Evolutionary conservation across 2,888 invertebrate species (phyloP).

Genomic region (Malthinus seriepunctatus): DNA sequence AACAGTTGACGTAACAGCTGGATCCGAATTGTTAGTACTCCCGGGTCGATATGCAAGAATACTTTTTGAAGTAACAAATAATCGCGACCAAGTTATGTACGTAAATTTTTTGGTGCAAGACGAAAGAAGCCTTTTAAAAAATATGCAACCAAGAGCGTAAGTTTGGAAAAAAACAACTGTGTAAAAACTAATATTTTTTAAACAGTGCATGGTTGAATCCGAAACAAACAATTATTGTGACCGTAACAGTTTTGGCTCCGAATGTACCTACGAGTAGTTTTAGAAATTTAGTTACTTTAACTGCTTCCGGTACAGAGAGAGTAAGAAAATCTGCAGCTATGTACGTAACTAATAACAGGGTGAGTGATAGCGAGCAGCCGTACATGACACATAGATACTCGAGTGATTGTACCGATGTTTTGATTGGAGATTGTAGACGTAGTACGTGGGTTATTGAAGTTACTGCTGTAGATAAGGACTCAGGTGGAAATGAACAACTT

Average conservation of each 20-base stretch:
- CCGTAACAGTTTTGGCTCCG: slow-evolving; percentile 51
- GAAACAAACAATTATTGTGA: slow-evolving; percentile 64
- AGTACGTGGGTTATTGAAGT: slow-evolving; percentile 73
- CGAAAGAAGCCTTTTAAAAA: slow-evolving; percentile 61
- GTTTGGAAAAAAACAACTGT: slow-evolving; percentile 37
- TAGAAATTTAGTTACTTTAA: slow-evolving; percentile 66
- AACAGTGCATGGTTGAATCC: slow-evolving; percentile 55
- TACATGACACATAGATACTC: slow-evolving; percentile 47
- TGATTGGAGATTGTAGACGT: slow-evolving; percentile 62
- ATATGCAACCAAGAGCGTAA: slow-evolving; percentile 61
- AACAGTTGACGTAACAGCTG: slow-evolving; percentile 54
- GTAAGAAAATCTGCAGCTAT: slow-evolving; percentile 53
- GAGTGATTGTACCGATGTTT: slow-evolving; percentile 53
- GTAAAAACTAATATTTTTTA: neutral
- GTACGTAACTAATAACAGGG: slow-evolving; percentile 48
- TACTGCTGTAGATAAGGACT: slow-evolving; percentile 66
- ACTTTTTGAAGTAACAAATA: slow-evolving; percentile 76
- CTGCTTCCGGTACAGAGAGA: slow-evolving; percentile 55
- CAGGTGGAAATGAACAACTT: slow-evolving; percentile 56
- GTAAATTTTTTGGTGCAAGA: slow-evolving; percentile 65
- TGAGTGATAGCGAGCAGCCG: slow-evolving; percentile 40
- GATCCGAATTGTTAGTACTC: slow-evolving; percentile 54
- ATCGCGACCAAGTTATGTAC: slow-evolving; percentile 60
- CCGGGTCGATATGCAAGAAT: slow-evolving; percentile 53
- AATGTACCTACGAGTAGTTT: slow-evolving; percentile 56